Percentiles rank a stretch among this genome's conserved stretches.
Conservation (phyloP, 2,797 vertebrate species). For the Poecilia picta region DNA sequence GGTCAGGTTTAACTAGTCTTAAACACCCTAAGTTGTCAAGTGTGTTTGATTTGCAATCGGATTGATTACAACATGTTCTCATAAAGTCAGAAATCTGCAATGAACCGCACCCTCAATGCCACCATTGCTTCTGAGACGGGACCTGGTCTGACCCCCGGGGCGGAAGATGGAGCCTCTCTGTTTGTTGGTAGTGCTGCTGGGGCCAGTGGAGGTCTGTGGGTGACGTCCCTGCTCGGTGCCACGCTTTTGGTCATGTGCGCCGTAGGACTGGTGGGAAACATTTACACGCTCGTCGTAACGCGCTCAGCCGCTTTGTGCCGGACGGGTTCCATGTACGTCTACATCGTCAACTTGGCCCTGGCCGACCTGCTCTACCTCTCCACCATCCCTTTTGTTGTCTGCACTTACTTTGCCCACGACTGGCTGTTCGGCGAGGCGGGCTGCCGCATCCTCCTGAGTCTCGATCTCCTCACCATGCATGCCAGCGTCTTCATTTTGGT, state of each 20-base stretch:
- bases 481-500: constrained; percentile 87
- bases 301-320: constrained; percentile 79
- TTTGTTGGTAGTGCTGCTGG: constrained; percentile 26
- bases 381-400: constrained; percentile 90
- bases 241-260: constrained; percentile 82
- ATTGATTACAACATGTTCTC: neutral
- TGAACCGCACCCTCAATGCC: constrained; percentile 76
- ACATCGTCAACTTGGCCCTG: constrained; percentile 85
- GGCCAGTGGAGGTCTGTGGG: constrained; percentile 63
- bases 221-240: constrained; percentile 78
- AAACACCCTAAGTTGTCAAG: neutral
- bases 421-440: constrained; percentile 89
- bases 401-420: constrained; percentile 85
- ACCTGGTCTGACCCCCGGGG: constrained; percentile 37
- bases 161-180: constrained; percentile 30
- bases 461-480: constrained; percentile 91
- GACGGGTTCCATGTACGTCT: constrained; percentile 83
- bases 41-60: neutral
- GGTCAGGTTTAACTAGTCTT: neutral
- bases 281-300: constrained; percentile 84
- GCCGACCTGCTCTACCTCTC: constrained; percentile 89
- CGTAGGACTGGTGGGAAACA: constrained; percentile 82
- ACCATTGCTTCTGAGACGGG: constrained; percentile 49
- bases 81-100: constrained; percentile 36
- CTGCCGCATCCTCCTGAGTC: constrained; percentile 86